Conservation (phyloP, 2,797 vertebrate species). For the Phoxinus dragarum region DNA sequence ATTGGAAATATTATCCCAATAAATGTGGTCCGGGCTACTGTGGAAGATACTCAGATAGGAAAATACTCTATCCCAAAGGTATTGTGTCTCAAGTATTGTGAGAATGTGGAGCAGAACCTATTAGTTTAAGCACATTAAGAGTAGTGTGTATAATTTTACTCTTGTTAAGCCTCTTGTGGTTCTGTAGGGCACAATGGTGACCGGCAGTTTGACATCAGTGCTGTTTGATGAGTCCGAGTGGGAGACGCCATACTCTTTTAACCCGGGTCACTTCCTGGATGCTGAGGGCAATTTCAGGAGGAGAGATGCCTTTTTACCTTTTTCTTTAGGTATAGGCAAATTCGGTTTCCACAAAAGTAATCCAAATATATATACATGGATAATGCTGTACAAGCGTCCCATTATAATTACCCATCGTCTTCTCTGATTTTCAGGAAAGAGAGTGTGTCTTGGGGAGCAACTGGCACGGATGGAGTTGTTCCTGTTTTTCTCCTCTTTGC, state of each 20-base stretch:
- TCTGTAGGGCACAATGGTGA: slow-evolving; percentile 72
- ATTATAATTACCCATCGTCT: too few relatives aligned
- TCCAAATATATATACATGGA: too few relatives aligned
- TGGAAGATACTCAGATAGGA: too few relatives aligned
- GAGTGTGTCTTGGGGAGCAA: slow-evolving; percentile 60
- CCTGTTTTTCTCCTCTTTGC: slow-evolving; percentile 62
- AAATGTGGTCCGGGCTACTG: too few relatives aligned
- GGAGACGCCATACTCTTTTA: slow-evolving; percentile 81
- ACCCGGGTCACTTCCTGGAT: slow-evolving; percentile 86
- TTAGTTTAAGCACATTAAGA: too few relatives aligned
- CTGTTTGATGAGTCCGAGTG: slow-evolving; percentile 82
- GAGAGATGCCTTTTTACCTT: slow-evolving; percentile 82
- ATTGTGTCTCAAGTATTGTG: too few relatives aligned
- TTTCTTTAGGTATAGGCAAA: slow-evolving; percentile 78
- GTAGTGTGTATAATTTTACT: too few relatives aligned
- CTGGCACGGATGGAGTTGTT: slow-evolving; percentile 65
- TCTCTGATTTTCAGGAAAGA: slow-evolving; percentile 52
- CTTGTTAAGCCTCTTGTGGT: neutral
- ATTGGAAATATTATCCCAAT: slow-evolving; percentile 69
- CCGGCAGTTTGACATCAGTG: slow-evolving; percentile 73
- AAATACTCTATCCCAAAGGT: too few relatives aligned
- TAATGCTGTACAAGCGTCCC: too few relatives aligned
- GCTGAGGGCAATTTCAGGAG: slow-evolving; percentile 79
- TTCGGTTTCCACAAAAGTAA: too few relatives aligned
- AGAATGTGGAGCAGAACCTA: too few relatives aligned